phyloP scores from a whole-genome alignment of 2,113 vertebrate species.

The Brevimyrus niger region DNA sequence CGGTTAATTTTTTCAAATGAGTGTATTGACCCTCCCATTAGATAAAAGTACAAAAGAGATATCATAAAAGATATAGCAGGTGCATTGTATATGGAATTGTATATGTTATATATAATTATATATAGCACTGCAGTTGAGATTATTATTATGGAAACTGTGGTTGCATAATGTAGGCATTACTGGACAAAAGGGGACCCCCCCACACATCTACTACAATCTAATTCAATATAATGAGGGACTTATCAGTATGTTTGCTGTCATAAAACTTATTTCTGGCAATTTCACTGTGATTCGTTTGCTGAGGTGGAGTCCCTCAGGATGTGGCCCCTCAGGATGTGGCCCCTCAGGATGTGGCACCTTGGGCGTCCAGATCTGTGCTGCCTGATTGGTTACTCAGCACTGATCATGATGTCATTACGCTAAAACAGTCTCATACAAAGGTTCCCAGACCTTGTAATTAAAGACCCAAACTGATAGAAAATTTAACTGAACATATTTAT shows the following conservation, averaged over 20 bases:
- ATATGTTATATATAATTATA: not conserved
- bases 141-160: not conserved
- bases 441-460: not conserved
- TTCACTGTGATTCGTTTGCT: not conserved
- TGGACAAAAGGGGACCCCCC: not conserved
- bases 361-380: not conserved
- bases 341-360: too few relatives aligned
- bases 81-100: not conserved
- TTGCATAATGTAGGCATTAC: not conserved
- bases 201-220: too few relatives aligned
- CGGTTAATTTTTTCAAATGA: not conserved
- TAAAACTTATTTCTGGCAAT: not conserved
- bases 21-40: not conserved
- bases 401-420: not conserved
- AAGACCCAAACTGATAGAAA: not conserved
- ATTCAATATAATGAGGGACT: not conserved
- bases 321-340: too few relatives aligned
- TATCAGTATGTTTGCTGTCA: not conserved
- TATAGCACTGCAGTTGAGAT: not conserved
- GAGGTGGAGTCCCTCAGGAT: too few relatives aligned
- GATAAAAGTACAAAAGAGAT: not conserved
- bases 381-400: not conserved
- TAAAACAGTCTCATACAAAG: not conserved
- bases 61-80: not conserved
- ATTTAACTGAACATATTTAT: not conserved